Evolutionary conservation across 2,797 vertebrate genomes (phyloP).

Genomic region (Sciurus carolinensis): DNA sequence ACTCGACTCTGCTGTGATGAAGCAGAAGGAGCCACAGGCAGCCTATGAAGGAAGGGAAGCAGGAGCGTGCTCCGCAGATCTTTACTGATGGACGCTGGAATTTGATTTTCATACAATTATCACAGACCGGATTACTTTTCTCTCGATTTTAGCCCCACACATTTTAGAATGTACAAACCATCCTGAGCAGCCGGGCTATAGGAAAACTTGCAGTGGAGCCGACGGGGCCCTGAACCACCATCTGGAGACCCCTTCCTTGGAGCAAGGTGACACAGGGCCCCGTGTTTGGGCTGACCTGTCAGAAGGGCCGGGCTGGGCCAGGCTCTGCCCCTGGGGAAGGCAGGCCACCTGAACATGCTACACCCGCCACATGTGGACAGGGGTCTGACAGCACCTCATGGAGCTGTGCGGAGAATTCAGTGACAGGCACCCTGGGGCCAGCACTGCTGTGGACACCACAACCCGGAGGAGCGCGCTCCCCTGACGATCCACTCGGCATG

Average conservation of each 20-base stretch:
- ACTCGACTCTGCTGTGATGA: not conserved
- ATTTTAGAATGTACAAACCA: not conserved
- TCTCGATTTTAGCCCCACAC: not conserved
- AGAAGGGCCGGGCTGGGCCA: not conserved
- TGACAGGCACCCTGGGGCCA: not conserved
- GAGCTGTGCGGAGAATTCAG: too few relatives aligned
- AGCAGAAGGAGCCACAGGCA: not conserved
- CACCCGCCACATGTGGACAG: not conserved
- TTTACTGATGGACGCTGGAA: not conserved
- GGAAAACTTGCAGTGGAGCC: not conserved
- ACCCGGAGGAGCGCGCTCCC: too few relatives aligned
- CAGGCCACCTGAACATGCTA: too few relatives aligned
- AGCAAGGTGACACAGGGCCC: not conserved
- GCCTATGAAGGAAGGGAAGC: fast-evolving
- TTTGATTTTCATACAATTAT: not conserved
- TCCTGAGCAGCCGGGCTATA: not conserved
- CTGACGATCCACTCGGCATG: not conserved
- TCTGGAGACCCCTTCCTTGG: not conserved
- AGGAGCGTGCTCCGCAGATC: not conserved
- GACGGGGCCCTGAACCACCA: fast-evolving
- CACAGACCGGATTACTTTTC: not conserved
- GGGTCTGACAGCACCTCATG: not conserved
- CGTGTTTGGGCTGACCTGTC: not conserved
- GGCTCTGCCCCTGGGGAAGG: too few relatives aligned
- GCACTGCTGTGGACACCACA: too few relatives aligned